These are phyloP conservation scores for Rhingia rostrata DNA, from an alignment of 2,888 invertebrate species.

Conservation along the genomic window DNA sequence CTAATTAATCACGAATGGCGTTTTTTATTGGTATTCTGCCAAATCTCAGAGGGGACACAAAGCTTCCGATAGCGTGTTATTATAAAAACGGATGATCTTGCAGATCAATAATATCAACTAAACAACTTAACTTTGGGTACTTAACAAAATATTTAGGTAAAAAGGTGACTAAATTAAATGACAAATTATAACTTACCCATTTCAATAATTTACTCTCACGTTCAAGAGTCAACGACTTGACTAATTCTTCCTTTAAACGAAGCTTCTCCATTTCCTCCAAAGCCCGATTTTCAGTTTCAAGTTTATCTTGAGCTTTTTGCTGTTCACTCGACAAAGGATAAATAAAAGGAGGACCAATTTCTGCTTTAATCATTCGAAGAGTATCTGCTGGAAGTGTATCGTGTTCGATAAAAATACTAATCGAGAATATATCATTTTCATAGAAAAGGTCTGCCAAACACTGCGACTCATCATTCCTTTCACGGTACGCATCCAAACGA, in stretches of 20 bases:
- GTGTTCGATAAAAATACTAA: slow-evolving; percentile 47
- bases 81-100: no score
- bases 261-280: slow-evolving; percentile 41
- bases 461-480: slow-evolving; percentile 68
- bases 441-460: slow-evolving; percentile 69
- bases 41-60: no score
- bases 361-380: slow-evolving; percentile 49
- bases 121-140: no score
- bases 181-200: slow-evolving; percentile 67
- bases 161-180: background rate
- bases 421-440: slow-evolving; percentile 73
- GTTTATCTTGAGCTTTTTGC: slow-evolving; percentile 28
- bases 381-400: slow-evolving; percentile 48
- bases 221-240: slow-evolving; percentile 46
- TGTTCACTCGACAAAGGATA: slow-evolving; percentile 68
- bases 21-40: no score
- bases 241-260: slow-evolving; percentile 49
- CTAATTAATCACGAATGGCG: no score
- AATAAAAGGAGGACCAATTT: slow-evolving; percentile 71
- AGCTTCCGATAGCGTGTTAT: no score
- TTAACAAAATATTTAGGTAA: no score
- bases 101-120: no score
- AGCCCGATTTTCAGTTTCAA: slow-evolving; percentile 1
- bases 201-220: slow-evolving; percentile 70
- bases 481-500: slow-evolving; percentile 64